Conservation (phyloP, 2,797 vertebrate genomes). For the Gastrophryne carolinensis region DNA sequence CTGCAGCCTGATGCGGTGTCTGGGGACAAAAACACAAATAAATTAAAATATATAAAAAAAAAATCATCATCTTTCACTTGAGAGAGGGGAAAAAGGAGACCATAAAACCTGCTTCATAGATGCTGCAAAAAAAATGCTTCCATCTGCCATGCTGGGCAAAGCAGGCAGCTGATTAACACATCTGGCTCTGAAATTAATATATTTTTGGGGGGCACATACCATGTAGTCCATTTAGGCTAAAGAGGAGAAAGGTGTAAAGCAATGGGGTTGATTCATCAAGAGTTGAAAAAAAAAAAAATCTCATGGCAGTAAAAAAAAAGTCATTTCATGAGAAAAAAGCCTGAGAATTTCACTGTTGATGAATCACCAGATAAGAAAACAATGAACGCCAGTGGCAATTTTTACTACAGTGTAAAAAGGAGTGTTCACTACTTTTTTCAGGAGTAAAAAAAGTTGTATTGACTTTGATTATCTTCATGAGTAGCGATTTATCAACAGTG, state of each 20-base stretch:
- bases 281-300: too few species aligned
- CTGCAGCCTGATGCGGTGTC: constrained; percentile 90
- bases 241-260: constrained; percentile 17
- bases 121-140: constrained; percentile 43
- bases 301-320: too few species aligned
- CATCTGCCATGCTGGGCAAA: constrained; percentile 45
- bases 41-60: constrained; percentile 51
- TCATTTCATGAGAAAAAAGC: too few species aligned
- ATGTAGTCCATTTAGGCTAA: neutral
- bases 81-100: constrained; percentile 16
- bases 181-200: neutral
- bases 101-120: constrained; percentile 40
- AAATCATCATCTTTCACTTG: neutral
- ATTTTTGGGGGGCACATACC: neutral
- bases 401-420: too few species aligned
- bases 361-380: too few species aligned
- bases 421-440: too few species aligned
- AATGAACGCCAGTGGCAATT: too few species aligned
- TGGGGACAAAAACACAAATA: constrained; percentile 52
- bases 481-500: too few species aligned
- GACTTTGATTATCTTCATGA: too few species aligned
- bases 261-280: too few species aligned
- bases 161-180: constrained; percentile 38
- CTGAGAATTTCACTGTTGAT: too few species aligned
- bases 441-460: too few species aligned